Base-by-base conservation (phyloP, 2,888 invertebrate genomes). In the Ophion costatus region DNA sequence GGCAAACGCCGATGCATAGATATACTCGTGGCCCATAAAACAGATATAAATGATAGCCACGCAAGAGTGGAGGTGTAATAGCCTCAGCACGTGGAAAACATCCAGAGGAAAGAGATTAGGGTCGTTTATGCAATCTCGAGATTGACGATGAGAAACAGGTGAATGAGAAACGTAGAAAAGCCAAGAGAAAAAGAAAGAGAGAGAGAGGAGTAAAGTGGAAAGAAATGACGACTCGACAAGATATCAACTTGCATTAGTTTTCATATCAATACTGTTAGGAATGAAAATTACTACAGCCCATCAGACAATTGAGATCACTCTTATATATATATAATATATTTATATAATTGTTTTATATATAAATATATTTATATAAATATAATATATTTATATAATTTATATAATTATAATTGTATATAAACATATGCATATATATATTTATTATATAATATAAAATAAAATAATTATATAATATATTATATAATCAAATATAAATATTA, bases 1-100 rank as follows among this genome's bases (percentile, higher is more conserved):
- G n/a, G 29, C n/a, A 42, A 14, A n/a, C 20, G 57, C 24, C 7
- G 5, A 33, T 45, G 20, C 45, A 56, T 9, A 78, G 14, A 57
- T 22, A 51, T 22, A 67, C 56, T 0, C 1, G 22, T 42, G 22
- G 38, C 38, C 38, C 14, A 61, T 63, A 33, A 45, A 75, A 51
- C 38, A 63, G 70, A 61, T 29, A 69, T 74, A 42, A 77, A 80
- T 45, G 66, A 78, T 69, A 66, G 56, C 70, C 74, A 51, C 71
- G 84, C 75, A 78, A 71, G 78, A 70, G 75, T 33, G 74, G 59
- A 42, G 22, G 74, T 59, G 75, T 75, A 71, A 76, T 82, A 71
- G 81, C 69, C 42, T 66, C 64, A 29, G 80, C 84, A 84, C 84
- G 82, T 84, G 82, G 84, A 84, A 75, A 56, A 11, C 69, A 79